Base-by-base conservation (phyloP, 2,888 invertebrate species). In the Craniophora ligustri region DNA sequence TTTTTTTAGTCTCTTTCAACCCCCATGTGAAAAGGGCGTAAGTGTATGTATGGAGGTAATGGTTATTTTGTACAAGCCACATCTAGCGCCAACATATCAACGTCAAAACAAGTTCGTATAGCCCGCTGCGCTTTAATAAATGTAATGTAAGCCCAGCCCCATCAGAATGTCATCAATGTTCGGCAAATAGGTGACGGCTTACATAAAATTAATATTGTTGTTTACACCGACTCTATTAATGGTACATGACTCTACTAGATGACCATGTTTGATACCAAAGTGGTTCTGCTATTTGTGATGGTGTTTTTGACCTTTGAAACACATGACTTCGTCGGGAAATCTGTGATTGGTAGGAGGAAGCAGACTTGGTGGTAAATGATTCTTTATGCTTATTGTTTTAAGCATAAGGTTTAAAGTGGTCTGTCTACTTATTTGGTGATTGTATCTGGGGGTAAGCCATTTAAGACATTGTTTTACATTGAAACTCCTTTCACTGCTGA, bases 141-240 rank as follows among this genome's bases (percentile, higher is more conserved):
- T 86, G 86, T 89, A 88, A 85, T 82, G 79, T 82, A 82, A 86
- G 83, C 77, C 81, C 79, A 75, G 79, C 78, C 73, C 79, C 89
- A 91, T 92, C 92, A 86, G 88, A 91, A 92, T 92, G 91, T 91
- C 92, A 92, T 92, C 91, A 84, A 79, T 87, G 91, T 87, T 86
- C 74, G 84, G 84, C 86, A 86, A 86, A 85, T 79, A 81, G 79
- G 76, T 77, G 80, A 82, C 77, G 78, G 82, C 59, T 46, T 50
- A 62, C 57, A 68, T 55, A 61, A 58, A 73, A 65, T 66, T 68
- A 67, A 75, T 67, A 59, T 61, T 59, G 57, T 21, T 57, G 57
- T 46, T 40, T 31, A 54, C 40, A 54, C 16, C 41, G 32, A 63
- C 36, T 31, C 54, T 31, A 63, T 72, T 74, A 71, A 40, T 21